A percentile compares a stretch with the other conserved stretches of the same genome.
phyloP scores from a whole-genome alignment of 92 coral and sea anemone genomes.

The Bergia puertoricense region DNA sequence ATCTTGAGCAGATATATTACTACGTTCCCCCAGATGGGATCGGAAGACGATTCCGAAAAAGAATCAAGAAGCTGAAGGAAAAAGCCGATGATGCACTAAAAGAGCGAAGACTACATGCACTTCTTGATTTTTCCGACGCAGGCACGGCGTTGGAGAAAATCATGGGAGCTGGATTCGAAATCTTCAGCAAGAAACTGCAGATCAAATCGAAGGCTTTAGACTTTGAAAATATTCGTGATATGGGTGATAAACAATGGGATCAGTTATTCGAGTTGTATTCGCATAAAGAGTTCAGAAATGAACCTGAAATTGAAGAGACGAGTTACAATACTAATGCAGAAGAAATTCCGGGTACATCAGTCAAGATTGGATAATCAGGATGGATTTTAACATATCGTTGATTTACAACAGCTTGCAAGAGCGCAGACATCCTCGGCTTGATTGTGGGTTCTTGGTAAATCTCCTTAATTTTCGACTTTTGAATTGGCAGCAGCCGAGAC shows the following conservation, averaged over 20 bases:
- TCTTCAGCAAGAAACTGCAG: conserved; percentile 28
- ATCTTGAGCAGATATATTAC: conserved; percentile 25
- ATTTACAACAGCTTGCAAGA: background rate
- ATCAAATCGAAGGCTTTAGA: conserved; percentile 31
- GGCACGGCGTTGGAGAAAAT: conserved; percentile 28
- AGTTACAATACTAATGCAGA: background rate
- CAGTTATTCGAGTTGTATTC: conserved; percentile 26
- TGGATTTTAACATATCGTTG: background rate
- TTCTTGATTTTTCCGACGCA: conserved; percentile 10
- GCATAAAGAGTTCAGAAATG: background rate
- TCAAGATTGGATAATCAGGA: background rate
- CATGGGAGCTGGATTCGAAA: conserved; percentile 17
- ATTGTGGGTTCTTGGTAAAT: background rate
- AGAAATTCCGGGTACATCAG: background rate
- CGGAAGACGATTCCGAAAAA: conserved; percentile 8
- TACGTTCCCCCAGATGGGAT: conserved; percentile 27
- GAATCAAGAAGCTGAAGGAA: conserved; percentile 12
- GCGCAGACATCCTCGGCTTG: no score
- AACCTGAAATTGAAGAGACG: background rate
- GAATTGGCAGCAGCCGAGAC: background rate
- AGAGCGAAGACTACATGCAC: background rate
- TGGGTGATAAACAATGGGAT: conserved; percentile 29
- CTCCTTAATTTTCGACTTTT: background rate
- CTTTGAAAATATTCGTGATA: conserved; percentile 39
- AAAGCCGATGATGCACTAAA: conserved; percentile 25